Conservation (phyloP, 1,140 invertebrate species). For the Drosophila suzukii region DNA sequence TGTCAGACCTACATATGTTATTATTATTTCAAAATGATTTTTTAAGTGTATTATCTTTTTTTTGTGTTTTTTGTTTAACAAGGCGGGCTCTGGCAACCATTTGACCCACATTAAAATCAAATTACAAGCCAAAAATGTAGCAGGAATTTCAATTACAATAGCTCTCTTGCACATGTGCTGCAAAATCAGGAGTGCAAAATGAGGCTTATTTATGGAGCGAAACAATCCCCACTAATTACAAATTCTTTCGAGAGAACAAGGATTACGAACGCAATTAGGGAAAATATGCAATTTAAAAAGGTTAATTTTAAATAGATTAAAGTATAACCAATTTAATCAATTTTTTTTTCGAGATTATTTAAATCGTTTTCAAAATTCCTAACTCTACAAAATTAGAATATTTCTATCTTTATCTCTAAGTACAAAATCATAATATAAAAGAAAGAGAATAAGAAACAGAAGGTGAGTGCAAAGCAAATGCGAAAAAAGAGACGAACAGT, state of each 20-base stretch:
- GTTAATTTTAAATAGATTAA: no score
- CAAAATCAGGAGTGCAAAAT: slow-evolving; percentile 20
- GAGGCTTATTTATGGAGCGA: slow-evolving; percentile 23
- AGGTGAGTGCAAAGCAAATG: slow-evolving; percentile 10
- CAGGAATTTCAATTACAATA: slow-evolving; percentile 71
- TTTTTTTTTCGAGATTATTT: no score
- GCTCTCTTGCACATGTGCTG: slow-evolving; percentile 34
- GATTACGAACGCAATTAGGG: slow-evolving; percentile 1
- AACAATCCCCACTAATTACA: slow-evolving; percentile 26
- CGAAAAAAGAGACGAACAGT: slow-evolving; percentile 10
- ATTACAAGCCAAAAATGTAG: slow-evolving; percentile 60
- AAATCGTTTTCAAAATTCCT: no score
- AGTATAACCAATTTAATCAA: no score
- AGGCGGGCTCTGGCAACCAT: slow-evolving; percentile 8
- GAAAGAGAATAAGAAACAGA: not conserved
- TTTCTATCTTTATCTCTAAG: no score
- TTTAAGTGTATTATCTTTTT: slow-evolving; percentile 7
- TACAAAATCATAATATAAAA: not conserved
- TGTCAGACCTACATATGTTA: no score
- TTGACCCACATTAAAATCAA: slow-evolving; percentile 63
- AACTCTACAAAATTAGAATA: no score
- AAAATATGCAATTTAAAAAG: no score
- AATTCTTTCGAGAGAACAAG: slow-evolving; percentile 14
- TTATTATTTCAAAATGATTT: not conserved
- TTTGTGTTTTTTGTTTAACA: slow-evolving; percentile 3